phyloP scores from a whole-genome alignment of 2,888 invertebrate species.

The Eristalis tenax region DNA sequence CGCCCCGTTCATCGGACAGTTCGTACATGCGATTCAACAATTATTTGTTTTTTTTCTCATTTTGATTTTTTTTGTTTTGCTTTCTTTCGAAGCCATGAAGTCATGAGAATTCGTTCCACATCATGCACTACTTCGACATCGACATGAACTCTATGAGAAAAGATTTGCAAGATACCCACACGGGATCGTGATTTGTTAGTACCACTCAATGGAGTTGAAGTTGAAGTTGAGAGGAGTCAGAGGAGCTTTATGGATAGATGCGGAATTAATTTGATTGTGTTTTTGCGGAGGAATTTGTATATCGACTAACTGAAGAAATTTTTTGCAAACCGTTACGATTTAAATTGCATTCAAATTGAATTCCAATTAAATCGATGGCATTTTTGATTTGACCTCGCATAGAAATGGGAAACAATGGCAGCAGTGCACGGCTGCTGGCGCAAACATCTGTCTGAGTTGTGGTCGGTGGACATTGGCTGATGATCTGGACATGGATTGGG shows the following conservation, averaged over 20 bases:
- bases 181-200: conserved; percentile 47
- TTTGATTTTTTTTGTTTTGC: conserved; percentile 32
- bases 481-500: too few relatives aligned
- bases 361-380: conserved; percentile 45
- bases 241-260: conserved; percentile 23
- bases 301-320: conserved; percentile 32
- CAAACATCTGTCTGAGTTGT: neutral
- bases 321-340: conserved; percentile 56
- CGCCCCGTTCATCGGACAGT: conserved; percentile 39
- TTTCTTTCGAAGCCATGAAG: neutral
- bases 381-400: neutral
- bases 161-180: conserved; percentile 37
- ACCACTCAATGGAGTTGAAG: neutral
- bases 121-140: conserved; percentile 63
- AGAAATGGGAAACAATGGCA: neutral
- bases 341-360: conserved; percentile 69
- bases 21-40: conserved; percentile 49
- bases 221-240: neutral
- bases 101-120: conserved; percentile 54
- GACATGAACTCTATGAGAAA: conserved; percentile 67
- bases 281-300: conserved; percentile 44
- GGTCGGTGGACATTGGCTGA: neutral
- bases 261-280: conserved; percentile 66
- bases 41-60: conserved; percentile 35
- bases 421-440: neutral